Base-by-base conservation (phyloP, 2,113 vertebrate genomes). In the Arothron firmamentum region DNA sequence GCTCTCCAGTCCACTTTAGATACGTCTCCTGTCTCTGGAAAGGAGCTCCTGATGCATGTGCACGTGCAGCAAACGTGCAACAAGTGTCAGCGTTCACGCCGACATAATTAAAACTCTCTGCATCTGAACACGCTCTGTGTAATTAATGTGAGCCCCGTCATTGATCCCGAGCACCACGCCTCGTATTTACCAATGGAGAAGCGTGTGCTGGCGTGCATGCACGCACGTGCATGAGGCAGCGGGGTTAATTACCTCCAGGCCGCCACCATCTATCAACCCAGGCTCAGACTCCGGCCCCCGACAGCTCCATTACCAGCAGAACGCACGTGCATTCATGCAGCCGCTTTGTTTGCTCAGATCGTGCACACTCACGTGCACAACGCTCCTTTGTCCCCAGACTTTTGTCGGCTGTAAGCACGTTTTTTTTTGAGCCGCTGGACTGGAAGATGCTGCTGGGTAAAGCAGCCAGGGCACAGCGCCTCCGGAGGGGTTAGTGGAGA, bases 201-300 rank as follows among this genome's bases (percentile, higher is more conserved):
- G 9, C 21, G 19, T 56, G n/a, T 64, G 43, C 34, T 48, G 45
- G 19, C 45, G 6, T 13, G 18, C 17, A 11, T 12, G 17, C 38
- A 1, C 20, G 50, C 58, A 20, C 74, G 77, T 72, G 72, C 77
- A 62, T 67, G 61, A 67, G 59, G 70, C 71, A 65, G 58, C 73
- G 63, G 77, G 87, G 80, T 88, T 90, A 91, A 90, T 89, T 90
- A 90, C 81, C 76, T 79, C 74, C 63, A 65, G 72, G 75, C 74
- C 70, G 65, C 67, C 66, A 65, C 75, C 76, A 89, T 91, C 85
- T 88, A 87, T 91, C 88, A 90, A 77, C 58, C 74, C 77, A 78
- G 76, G 84, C 63, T 79, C 79, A 70, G 68, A 67, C 64, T 74
- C 56, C 65, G 61, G 62, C 73, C 65, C 52, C 50, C 18, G 75